Evolutionary conservation across 2,888 invertebrate species (phyloP).

Genomic region (Hylaea fasciaria): DNA sequence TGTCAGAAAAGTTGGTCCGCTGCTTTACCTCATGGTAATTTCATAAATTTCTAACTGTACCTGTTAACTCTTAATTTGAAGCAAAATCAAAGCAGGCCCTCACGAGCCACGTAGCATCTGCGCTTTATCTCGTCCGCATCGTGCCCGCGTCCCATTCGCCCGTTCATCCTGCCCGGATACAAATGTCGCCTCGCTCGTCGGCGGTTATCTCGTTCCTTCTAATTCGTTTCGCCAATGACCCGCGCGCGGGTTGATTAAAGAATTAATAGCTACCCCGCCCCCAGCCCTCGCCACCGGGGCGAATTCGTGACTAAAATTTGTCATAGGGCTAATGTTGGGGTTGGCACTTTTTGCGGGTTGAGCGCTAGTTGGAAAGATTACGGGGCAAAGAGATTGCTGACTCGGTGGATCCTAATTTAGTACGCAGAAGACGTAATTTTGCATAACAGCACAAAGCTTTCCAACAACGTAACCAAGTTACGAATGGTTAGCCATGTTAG

Average conservation of each 20-base stretch:
- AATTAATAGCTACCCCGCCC: constrained; percentile 67
- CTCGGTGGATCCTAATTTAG: neutral
- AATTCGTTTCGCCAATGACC: constrained; percentile 68
- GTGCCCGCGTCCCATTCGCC: constrained; percentile 28
- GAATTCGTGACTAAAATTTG: constrained; percentile 66
- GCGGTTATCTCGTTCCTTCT: constrained; percentile 73
- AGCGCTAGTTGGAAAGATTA: constrained; percentile 21
- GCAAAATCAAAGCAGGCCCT: neutral
- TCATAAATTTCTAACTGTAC: neutral
- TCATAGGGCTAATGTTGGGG: constrained; percentile 49
- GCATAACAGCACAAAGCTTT: too few species aligned
- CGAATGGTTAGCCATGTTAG: too few species aligned
- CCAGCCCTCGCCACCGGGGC: constrained; percentile 38
- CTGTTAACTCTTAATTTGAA: too few species aligned
- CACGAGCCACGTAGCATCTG: constrained; percentile 11
- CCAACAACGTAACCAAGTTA: too few species aligned
- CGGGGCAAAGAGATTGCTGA: constrained; percentile 19
- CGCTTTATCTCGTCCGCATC: constrained; percentile 18
- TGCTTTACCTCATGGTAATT: neutral
- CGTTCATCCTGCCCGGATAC: constrained; percentile 62
- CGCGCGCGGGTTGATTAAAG: constrained; percentile 75
- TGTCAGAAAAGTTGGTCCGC: too few species aligned
- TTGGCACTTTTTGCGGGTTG: constrained; percentile 29
- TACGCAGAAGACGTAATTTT: too few species aligned
- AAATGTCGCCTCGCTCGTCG: constrained; percentile 57